phyloP scores from a whole-genome alignment of 2,888 invertebrate genomes.

The Dyspetes luteomarginatus region DNA sequence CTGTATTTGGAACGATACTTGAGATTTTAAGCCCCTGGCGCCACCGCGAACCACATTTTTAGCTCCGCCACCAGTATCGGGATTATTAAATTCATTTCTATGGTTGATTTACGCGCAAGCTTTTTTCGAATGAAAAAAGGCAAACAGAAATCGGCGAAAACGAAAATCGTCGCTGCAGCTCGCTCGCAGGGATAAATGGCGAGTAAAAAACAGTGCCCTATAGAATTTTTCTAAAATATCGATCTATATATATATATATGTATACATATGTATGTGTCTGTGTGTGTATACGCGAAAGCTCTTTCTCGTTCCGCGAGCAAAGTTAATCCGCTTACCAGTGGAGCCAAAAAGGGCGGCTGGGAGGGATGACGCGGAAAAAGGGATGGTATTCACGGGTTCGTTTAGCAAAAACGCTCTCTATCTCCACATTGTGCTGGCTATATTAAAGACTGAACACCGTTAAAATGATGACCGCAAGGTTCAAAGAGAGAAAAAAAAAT shows the following conservation, averaged over 20 bases:
- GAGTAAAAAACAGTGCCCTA: conserved; percentile 44
- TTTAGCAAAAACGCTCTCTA: conserved; percentile 46
- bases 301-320: conserved; percentile 58
- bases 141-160: conserved; percentile 58
- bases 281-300: conserved; percentile 33
- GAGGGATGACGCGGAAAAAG: conserved; percentile 47
- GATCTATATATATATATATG: conserved; percentile 57
- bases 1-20: conserved; percentile 32
- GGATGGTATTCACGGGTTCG: conserved; percentile 43
- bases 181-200: conserved; percentile 1
- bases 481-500: conserved; percentile 10
- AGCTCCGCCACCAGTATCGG: conserved; percentile 30
- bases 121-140: conserved; percentile 21
- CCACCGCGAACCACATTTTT: not conserved
- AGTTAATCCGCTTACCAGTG: conserved; percentile 77
- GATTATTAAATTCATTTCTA: conserved; percentile 75
- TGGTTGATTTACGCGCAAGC: conserved; percentile 73
- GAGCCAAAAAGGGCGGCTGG: conserved; percentile 58
- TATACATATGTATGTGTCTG: not conserved
- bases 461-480: conserved; percentile 78
- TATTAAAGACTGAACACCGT: conserved; percentile 77
- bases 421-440: conserved; percentile 60
- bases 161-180: not conserved
- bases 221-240: conserved; percentile 74
- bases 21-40: conserved; percentile 48